Conservation (phyloP, 2,797 vertebrate species). For the Sebastes kiyomatsui region DNA sequence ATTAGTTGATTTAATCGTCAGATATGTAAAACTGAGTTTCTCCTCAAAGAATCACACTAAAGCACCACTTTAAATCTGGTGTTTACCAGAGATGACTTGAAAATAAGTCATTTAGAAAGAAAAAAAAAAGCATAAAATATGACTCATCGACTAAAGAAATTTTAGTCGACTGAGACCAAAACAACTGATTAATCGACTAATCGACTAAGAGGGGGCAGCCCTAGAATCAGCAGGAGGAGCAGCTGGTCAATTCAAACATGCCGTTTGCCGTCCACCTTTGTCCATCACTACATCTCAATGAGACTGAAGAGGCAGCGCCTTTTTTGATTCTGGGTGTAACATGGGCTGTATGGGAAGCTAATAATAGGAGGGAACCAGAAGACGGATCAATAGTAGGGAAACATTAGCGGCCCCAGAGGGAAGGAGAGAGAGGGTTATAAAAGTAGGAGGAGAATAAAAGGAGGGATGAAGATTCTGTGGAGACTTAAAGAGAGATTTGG, state of each 20-base stretch:
- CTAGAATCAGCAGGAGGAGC: background rate
- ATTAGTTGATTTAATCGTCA: too few relatives aligned
- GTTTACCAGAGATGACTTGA: too few relatives aligned
- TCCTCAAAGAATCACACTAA: too few relatives aligned
- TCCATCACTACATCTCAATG: slow-evolving; percentile 2
- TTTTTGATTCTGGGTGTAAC: slow-evolving; percentile 57
- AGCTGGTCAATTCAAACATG: background rate
- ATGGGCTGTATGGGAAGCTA: slow-evolving; percentile 58
- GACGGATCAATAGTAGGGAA: slow-evolving; percentile 77
- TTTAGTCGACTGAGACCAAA: too few relatives aligned
- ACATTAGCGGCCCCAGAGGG: slow-evolving; percentile 72
- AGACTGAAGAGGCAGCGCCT: slow-evolving; percentile 17
- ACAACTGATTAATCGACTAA: too few relatives aligned
- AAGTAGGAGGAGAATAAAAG: slow-evolving; percentile 13
- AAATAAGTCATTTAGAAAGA: too few relatives aligned
- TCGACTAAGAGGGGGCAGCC: too few relatives aligned
- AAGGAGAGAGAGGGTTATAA: slow-evolving; percentile 32
- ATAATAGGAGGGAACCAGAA: slow-evolving; percentile 73
- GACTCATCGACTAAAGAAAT: too few relatives aligned
- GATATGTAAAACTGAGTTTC: too few relatives aligned
- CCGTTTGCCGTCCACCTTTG: background rate
- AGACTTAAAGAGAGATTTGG: slow-evolving; percentile 23
- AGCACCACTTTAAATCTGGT: too few relatives aligned
- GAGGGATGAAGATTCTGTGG: background rate
- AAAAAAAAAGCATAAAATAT: too few relatives aligned